Evolutionary conservation across 2,113 vertebrate species (phyloP), one percentile per base, ranked within the genome.

Genomic region (Cricetomys ansorgei): DNA sequence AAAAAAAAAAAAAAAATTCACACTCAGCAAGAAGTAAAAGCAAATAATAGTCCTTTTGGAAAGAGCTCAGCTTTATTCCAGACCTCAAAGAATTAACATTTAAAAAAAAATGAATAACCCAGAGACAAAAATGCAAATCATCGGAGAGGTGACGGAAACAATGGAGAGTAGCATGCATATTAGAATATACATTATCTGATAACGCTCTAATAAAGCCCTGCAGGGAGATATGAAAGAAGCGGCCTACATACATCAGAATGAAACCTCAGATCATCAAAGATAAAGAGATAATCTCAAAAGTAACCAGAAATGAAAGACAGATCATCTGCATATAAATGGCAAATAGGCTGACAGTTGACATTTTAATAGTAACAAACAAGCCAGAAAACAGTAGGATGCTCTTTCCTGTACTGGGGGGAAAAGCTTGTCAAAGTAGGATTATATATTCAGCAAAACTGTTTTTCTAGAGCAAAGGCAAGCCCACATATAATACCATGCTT

Each of bases 321-420:
- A 69, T 72, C 53, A 90, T 87, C 29, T 92, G 37, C 29, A 17
- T 75, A 10, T 73, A n/a, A 88, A 27, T 79, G 83, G 57, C 79
- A 55, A 93, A 8, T 57, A 85, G 31, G 7, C 37, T 19, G 57
- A 85, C 70, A 84, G 7, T 50, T 84, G 29, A 67, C 7, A 50
- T 84, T 91, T 91, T 69, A 89, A 76, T 64, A 91, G 84, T 77
- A 95, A 64, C 48, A 91, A 89, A n/a, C 45, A 92, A 95, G 65
- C 77, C 4, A 45, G 67, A 90, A 75, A 76, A 40, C 43, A 81
- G 43, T 75, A 77, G 53, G 65, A 64, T 92, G 31, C 57, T 45
- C 48, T 75, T 57, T 67, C 45, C 40, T 70, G 37, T 88, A 40
- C 40, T 91, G 7, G 80, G 88, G 70, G 31, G 4, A 95, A 73